A percentile compares a stretch with the other conserved stretches of the same genome.
Conservation (phyloP, 53 echinoderm and acorn worm genomes). For the Antedon mediterranea region DNA sequence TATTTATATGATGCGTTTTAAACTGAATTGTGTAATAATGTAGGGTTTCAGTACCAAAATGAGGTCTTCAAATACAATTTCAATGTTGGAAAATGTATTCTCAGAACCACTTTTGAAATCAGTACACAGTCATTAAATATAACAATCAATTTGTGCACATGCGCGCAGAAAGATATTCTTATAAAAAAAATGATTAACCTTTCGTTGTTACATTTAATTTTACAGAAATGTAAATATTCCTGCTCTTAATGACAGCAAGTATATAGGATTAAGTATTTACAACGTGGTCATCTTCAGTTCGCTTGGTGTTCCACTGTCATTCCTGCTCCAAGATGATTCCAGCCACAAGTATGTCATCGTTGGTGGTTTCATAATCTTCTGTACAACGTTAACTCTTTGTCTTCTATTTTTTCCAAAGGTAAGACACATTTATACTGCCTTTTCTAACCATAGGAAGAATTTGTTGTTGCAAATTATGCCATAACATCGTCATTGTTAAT, state of each 20-base stretch:
- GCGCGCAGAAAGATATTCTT: too few relatives aligned
- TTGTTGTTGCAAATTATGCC: background rate
- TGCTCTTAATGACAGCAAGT: slow-evolving; percentile 85
- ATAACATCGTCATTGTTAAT: too few relatives aligned
- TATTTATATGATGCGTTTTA: too few relatives aligned
- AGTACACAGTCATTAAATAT: too few relatives aligned
- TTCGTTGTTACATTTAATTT: too few relatives aligned
- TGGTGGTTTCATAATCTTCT: slow-evolving; percentile 83
- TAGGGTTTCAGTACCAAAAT: too few relatives aligned
- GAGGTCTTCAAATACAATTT: too few relatives aligned
- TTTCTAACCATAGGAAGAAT: background rate
- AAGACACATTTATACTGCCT: background rate
- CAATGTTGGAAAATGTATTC: too few relatives aligned
- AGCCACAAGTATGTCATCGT: slow-evolving; percentile 82
- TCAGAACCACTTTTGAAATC: too few relatives aligned
- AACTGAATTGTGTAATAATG: too few relatives aligned
- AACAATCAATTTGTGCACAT: too few relatives aligned
- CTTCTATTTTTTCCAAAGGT: slow-evolving; percentile 94
- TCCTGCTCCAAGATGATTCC: slow-evolving; percentile 69
- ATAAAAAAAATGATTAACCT: too few relatives aligned
- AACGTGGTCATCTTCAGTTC: slow-evolving; percentile 96
- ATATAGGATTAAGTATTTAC: slow-evolving; percentile 78
- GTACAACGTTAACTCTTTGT: slow-evolving; percentile 76
- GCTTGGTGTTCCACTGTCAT: slow-evolving; percentile 77
- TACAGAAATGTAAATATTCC: slow-evolving; percentile 90